A percentile compares a stretch with the other conserved stretches of the same genome.
phyloP scores from a whole-genome alignment of 30 jellyfish, hydroid and myxozoan species.

The Turritopsis rubra region DNA sequence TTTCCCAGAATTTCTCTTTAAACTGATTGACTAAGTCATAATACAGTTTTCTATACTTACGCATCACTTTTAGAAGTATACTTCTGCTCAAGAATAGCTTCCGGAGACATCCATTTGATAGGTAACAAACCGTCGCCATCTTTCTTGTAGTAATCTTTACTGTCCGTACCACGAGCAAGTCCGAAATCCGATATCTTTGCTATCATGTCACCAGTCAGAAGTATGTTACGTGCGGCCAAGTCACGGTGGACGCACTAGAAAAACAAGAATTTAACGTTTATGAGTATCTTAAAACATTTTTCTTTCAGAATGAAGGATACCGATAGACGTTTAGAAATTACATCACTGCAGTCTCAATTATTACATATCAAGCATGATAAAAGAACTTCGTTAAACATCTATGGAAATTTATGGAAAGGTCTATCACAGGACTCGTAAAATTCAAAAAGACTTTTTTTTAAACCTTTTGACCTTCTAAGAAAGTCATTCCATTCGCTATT shows the following conservation, averaged over 20 bases:
- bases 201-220: not conserved
- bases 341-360: too few species aligned
- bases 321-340: too few species aligned
- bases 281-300: too few species aligned
- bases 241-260: not conserved
- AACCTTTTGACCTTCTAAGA: not conserved
- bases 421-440: too few species aligned
- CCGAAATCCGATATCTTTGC: not conserved
- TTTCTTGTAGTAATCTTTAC: not conserved
- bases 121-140: not conserved
- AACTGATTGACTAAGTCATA: not conserved
- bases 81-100: not conserved
- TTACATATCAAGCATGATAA: too few species aligned
- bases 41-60: too few species aligned
- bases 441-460: not conserved
- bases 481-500: not conserved
- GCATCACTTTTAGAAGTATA: not conserved
- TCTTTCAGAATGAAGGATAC: too few species aligned
- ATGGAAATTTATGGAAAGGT: too few species aligned
- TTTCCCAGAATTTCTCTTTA: not conserved
- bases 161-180: not conserved
- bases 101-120: not conserved
- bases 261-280: not conserved
- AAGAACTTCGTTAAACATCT: too few species aligned
- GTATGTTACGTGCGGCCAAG: not conserved